These are phyloP conservation scores for Microcebus lehilahytsara DNA, from an alignment of 2,113 vertebrate genomes.

Conservation along the genomic window DNA sequence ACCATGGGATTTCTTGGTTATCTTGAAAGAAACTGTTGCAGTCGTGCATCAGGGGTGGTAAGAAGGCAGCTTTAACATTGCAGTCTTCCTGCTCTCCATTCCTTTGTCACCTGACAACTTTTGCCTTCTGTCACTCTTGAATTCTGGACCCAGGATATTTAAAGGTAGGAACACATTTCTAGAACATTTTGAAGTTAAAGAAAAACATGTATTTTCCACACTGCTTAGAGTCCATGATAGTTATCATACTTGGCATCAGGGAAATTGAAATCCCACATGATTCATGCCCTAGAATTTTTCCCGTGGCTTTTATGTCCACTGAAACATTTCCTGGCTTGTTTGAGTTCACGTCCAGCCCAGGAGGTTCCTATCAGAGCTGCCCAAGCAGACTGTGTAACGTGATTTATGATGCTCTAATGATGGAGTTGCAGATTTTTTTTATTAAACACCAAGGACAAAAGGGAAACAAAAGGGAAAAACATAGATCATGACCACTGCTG, in stretches of 20 bases:
- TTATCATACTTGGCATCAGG: neutral
- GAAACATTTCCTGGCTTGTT: neutral
- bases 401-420: constrained; percentile 38
- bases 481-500: neutral
- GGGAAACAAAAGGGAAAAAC: neutral
- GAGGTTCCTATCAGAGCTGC: constrained; percentile 3
- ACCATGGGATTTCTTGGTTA: neutral
- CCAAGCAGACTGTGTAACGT: neutral
- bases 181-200: neutral
- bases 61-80: neutral
- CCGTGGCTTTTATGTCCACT: neutral
- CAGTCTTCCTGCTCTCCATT: neutral
- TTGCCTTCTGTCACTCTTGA: neutral
- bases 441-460: constrained; percentile 38
- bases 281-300: constrained; percentile 6
- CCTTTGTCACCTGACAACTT: neutral
- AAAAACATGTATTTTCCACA: neutral
- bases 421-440: neutral
- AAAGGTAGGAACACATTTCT: neutral
- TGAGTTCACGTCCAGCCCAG: neutral
- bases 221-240: neutral
- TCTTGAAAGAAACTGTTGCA: neutral
- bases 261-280: neutral
- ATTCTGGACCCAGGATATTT: neutral
- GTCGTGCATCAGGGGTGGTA: neutral